phyloP scores from a whole-genome alignment of 2,888 invertebrate species.

The Dolichomitus sp. region DNA sequence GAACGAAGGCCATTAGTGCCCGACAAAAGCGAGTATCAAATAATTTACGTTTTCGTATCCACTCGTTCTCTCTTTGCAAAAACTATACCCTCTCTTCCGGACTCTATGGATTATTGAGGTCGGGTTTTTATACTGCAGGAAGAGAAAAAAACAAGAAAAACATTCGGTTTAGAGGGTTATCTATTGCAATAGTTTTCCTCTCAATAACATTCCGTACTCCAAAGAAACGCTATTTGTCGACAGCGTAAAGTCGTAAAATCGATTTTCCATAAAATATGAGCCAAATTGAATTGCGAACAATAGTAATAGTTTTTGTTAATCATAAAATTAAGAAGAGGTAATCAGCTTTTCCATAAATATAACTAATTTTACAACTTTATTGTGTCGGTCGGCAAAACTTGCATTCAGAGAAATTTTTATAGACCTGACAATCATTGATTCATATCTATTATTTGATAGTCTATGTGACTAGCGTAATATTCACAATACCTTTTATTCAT shows the following conservation, averaged over 20 bases:
- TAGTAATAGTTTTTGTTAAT: neutral
- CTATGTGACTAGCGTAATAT: too few species aligned
- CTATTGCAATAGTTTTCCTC: neutral
- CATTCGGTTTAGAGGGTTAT: neutral
- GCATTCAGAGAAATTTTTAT: too few species aligned
- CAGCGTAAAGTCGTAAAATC: neutral
- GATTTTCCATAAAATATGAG: neutral
- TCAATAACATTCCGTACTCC: neutral
- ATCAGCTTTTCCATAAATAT: too few species aligned
- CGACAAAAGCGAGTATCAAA: constrained; percentile 75
- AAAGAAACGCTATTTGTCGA: neutral
- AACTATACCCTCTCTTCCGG: neutral
- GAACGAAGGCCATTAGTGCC: constrained; percentile 76
- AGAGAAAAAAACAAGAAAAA: neutral
- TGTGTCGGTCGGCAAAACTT: too few species aligned
- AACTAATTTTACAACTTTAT: neutral
- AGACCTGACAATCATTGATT: too few species aligned
- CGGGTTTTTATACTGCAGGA: neutral
- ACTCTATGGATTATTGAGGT: constrained; percentile 13
- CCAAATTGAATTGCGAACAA: neutral
- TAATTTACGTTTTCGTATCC: constrained; percentile 76
- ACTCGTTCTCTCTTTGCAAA: constrained; percentile 27
- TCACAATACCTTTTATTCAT: too few species aligned
- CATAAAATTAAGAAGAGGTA: neutral
- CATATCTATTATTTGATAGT: too few species aligned